Evolutionary conservation across 1,140 invertebrate species (phyloP), one percentile per base, ranked within the genome.

Genomic region (Panagrolaimus sp.): DNA sequence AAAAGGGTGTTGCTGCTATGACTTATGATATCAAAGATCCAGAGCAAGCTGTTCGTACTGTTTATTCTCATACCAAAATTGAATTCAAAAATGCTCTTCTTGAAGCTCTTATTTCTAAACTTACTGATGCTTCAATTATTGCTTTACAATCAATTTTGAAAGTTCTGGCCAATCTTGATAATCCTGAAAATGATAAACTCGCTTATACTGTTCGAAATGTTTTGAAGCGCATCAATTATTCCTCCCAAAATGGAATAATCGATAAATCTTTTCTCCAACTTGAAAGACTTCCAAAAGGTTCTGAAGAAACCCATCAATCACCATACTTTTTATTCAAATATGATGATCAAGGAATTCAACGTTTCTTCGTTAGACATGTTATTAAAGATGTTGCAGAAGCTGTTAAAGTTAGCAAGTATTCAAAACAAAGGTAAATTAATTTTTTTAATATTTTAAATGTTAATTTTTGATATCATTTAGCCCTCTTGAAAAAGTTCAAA

Each of bases 1-100:
- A 98, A 84, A 98, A 97, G 84, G 97, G 95, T 84, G 94, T 98
- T 6, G 90, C 91, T 2, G 87, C 90, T 12, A 84, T 99, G 3
- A 88, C 93, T 48, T 92, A 96, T 68, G 90, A 90, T 68, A 89
- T 95, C 84, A 84, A 83, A 48, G 92, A 97, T 81, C 94, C 95
- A 89, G 86, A 88, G 21, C 88, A 88, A 26, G 93, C 98, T 2
- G 90, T 93, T 0, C 89, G 89, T 15, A 93, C 89, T 12, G 96
- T 99, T 62, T 98, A 99, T 85, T 97, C 95, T 12, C 95, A 99
- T 85, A 90, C 91, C 65, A 91, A 95, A 81, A 92, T 96, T 14
- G 65, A 67, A 12, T 69, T 46, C 62, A 83, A 83, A 63, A 83
- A 76, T 58, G 63, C 67, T 17, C 68, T 83, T 15, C 63, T 83